Conservation (phyloP, 2,797 vertebrate genomes). For the Sandelia bainsii region DNA sequence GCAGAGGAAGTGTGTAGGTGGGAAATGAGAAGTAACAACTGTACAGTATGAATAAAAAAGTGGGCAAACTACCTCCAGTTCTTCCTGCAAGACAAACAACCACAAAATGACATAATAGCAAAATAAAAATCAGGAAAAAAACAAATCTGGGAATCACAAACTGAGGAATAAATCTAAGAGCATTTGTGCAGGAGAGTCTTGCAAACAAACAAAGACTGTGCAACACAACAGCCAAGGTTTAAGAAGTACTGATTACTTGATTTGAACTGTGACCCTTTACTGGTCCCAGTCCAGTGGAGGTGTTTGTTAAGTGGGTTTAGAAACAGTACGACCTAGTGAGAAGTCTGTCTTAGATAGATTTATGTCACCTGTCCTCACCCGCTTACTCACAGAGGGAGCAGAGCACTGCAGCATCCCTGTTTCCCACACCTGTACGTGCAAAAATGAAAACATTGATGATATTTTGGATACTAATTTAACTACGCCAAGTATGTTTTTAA, state of each 20-base stretch:
- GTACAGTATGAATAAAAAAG: neutral
- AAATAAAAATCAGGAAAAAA: neutral
- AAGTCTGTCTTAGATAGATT: slow-evolving; percentile 26
- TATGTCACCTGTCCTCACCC: slow-evolving; percentile 55
- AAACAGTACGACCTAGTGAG: slow-evolving; percentile 17
- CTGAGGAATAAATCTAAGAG: neutral
- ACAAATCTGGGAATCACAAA: neutral
- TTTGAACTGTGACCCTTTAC: slow-evolving; percentile 9
- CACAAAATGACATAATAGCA: neutral
- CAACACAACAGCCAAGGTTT: slow-evolving; percentile 1
- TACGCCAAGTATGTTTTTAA: no score
- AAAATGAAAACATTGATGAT: slow-evolving; percentile 24
- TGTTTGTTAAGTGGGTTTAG: slow-evolving; percentile 37
- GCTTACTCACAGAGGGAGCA: slow-evolving; percentile 37
- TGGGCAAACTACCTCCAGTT: neutral
- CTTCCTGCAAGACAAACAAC: neutral
- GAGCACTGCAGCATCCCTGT: slow-evolving; percentile 27
- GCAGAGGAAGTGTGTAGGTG: slow-evolving; percentile 13
- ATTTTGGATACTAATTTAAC: slow-evolving; percentile 15
- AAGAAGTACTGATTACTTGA: neutral
- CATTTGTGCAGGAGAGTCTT: neutral
- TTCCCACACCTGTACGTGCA: slow-evolving; percentile 10
- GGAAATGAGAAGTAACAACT: slow-evolving; percentile 13
- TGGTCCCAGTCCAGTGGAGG: slow-evolving; percentile 9
- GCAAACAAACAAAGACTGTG: neutral